These are phyloP conservation scores for Mobula hypostoma DNA, from an alignment of 2,113 vertebrate species.

Conservation along the genomic window DNA sequence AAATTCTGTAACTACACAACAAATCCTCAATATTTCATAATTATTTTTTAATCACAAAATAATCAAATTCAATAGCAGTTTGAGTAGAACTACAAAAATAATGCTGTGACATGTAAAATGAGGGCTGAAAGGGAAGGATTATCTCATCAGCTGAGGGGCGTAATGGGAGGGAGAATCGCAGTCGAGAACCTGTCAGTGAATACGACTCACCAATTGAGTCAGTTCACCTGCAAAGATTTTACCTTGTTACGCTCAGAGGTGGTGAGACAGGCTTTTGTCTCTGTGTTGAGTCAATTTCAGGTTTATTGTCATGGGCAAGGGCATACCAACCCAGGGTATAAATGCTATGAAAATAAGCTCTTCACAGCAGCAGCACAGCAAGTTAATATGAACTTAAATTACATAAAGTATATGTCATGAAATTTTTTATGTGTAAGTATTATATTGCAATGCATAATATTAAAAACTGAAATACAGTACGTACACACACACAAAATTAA, in stretches of 20 bases:
- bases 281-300: neutral
- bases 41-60: neutral
- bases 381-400: too few species aligned
- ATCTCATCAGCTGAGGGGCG: neutral
- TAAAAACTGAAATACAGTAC: too few species aligned
- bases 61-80: neutral
- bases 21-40: neutral
- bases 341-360: too few species aligned
- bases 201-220: neutral
- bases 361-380: too few species aligned
- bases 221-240: neutral
- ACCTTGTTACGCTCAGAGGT: neutral
- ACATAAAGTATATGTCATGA: too few species aligned
- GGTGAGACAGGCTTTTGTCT: neutral
- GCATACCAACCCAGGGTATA: too few species aligned
- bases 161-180: neutral
- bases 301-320: too few species aligned
- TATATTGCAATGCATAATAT: too few species aligned
- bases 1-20: neutral
- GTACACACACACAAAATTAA: too few species aligned
- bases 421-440: too few species aligned
- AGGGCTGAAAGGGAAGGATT: neutral
- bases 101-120: neutral
- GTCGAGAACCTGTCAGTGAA: neutral
- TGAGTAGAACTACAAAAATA: neutral